These are phyloP conservation scores for Gymnorhina tibicen DNA, from an alignment of 2,113 vertebrate genomes.

Conservation along the genomic window DNA sequence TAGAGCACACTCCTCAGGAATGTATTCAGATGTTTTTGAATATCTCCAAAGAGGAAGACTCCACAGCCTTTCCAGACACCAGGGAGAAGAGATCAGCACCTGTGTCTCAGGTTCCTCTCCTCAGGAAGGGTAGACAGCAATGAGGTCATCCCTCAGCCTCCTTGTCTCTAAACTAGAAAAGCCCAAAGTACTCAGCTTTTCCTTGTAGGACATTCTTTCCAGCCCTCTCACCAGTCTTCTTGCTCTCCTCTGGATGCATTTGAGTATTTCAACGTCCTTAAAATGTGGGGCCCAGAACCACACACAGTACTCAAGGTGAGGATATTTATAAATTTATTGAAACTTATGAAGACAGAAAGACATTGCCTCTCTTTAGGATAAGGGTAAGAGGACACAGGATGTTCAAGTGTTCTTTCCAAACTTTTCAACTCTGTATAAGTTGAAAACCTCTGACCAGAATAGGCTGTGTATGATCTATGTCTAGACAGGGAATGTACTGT, in stretches of 20 bases:
- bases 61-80: too few relatives aligned
- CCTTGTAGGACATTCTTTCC: neutral
- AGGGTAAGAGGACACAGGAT: neutral
- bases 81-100: neutral
- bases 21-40: accelerated
- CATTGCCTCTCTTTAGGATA: neutral
- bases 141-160: accelerated
- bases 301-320: neutral
- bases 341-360: neutral
- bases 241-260: neutral
- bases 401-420: neutral
- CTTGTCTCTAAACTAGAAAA: neutral
- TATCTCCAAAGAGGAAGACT: neutral
- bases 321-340: neutral
- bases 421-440: neutral
- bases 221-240: neutral
- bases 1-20: neutral
- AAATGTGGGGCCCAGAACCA: neutral
- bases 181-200: accelerated
- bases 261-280: neutral
- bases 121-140: neutral
- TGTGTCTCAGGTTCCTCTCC: neutral
- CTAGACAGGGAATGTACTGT: neutral
- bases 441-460: neutral
- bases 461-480: neutral